Conservation (phyloP, 2,797 vertebrate genomes). For the Columba guinea region DNA sequence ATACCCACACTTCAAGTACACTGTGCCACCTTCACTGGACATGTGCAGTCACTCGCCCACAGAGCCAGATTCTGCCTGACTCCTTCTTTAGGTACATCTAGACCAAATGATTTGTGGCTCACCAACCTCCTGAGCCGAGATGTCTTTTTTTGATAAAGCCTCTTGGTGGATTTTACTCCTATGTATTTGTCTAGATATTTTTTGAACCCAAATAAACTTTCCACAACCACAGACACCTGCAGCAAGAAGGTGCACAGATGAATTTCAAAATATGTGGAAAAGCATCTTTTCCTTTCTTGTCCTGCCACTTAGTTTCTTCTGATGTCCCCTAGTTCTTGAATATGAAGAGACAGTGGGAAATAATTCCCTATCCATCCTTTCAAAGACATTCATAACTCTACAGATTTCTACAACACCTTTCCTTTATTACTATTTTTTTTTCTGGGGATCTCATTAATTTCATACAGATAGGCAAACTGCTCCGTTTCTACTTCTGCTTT, state of each 20-base stretch:
- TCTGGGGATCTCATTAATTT: background rate
- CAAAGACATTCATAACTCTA: background rate
- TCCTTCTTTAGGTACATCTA: background rate
- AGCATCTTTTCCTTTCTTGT: background rate
- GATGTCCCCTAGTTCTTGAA: background rate
- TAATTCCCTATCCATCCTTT: background rate
- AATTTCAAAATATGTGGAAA: background rate
- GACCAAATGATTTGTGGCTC: background rate
- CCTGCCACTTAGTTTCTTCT: background rate
- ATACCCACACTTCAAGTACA: background rate
- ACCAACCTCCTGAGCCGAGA: background rate
- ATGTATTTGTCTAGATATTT: background rate
- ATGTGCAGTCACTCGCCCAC: fast-evolving
- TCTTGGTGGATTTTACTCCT: background rate
- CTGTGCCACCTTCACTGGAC: background rate
- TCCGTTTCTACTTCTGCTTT: background rate
- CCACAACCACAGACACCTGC: background rate
- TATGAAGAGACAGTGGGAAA: background rate
- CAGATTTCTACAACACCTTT: background rate
- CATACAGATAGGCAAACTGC: background rate
- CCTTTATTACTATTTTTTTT: background rate
- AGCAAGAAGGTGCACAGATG: background rate
- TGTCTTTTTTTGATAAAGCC: background rate
- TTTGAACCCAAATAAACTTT: background rate
- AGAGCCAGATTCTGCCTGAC: background rate